Evolutionary conservation across 1,140 invertebrate genomes (phyloP).

Genomic region (Paracyclopina nana): DNA sequence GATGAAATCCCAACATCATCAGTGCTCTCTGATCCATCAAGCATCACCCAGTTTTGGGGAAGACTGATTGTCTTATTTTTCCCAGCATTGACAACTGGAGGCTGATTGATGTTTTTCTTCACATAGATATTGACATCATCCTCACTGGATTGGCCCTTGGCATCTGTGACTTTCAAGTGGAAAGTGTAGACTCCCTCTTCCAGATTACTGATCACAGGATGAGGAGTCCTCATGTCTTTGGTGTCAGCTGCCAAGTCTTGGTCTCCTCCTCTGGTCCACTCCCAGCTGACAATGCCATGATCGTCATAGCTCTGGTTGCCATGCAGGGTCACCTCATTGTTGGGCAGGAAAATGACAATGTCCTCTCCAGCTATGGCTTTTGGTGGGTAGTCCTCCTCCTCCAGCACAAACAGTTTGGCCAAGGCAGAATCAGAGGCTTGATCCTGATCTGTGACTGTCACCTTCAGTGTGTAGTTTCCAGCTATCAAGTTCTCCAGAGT

Average conservation of each 20-base stretch:
- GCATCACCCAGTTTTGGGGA: constrained; percentile 47
- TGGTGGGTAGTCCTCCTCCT: constrained; percentile 80
- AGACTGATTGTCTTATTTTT: constrained; percentile 44
- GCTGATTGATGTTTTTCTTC: constrained; percentile 62
- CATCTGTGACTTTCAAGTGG: constrained; percentile 50
- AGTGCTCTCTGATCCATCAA: constrained; percentile 59
- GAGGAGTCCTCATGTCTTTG: constrained; percentile 75
- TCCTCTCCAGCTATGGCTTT: constrained; percentile 81
- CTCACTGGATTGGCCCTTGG: constrained; percentile 58
- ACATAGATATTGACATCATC: constrained; percentile 82
- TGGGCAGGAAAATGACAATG: constrained; percentile 69
- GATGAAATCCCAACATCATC: constrained; percentile 58
- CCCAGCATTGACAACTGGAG: constrained; percentile 44
- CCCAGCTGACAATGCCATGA: constrained; percentile 73
- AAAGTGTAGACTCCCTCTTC: constrained; percentile 87
- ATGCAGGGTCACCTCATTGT: constrained; percentile 66
- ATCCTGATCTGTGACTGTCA: constrained; percentile 80
- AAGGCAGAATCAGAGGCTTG: constrained; percentile 61
- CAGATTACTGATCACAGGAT: constrained; percentile 61
- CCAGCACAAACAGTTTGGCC: constrained; percentile 71
- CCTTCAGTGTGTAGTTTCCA: constrained; percentile 72
- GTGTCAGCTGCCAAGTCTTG: constrained; percentile 60
- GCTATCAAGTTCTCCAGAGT: constrained; percentile 55
- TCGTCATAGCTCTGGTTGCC: constrained; percentile 79
- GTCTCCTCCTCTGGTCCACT: constrained; percentile 78